phyloP scores from a whole-genome alignment of 2,888 invertebrate genomes.

The Diogma glabrata region DNA sequence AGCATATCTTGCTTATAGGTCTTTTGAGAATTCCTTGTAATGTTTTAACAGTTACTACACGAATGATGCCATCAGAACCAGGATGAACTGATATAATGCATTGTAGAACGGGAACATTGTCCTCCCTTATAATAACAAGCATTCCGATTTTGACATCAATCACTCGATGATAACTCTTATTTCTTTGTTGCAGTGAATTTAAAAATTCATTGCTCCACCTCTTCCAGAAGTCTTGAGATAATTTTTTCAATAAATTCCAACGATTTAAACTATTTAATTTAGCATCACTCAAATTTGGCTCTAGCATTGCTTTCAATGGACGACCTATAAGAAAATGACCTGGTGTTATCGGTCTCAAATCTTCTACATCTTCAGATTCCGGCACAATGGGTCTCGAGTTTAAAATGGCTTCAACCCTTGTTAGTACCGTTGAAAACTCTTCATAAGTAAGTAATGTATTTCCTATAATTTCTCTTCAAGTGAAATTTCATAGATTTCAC shows the following conservation, averaged over 20 bases:
- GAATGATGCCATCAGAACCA: neutral
- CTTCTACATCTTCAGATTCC: neutral
- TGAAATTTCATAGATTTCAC: neutral
- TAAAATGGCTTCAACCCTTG: neutral
- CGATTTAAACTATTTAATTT: neutral
- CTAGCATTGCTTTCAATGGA: neutral
- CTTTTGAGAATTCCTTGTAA: neutral
- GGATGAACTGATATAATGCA: neutral
- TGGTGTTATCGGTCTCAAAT: neutral
- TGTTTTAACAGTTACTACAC: neutral
- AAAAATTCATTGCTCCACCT: neutral
- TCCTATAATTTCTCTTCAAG: neutral
- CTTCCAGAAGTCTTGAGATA: neutral
- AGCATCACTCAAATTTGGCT: neutral
- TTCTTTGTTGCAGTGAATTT: neutral
- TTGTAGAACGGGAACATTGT: neutral
- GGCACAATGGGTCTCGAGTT: neutral
- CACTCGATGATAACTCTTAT: neutral
- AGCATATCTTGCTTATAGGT: neutral
- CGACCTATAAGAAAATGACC: slow-evolving; percentile 24
- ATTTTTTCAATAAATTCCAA: neutral
- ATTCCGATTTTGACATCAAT: neutral
- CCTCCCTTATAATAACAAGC: neutral
- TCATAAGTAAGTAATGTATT: neutral
- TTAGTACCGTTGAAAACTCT: neutral